These are phyloP conservation scores for Zaprionus ornatus DNA, from an alignment of 1,140 invertebrate genomes.

Conservation along the genomic window DNA sequence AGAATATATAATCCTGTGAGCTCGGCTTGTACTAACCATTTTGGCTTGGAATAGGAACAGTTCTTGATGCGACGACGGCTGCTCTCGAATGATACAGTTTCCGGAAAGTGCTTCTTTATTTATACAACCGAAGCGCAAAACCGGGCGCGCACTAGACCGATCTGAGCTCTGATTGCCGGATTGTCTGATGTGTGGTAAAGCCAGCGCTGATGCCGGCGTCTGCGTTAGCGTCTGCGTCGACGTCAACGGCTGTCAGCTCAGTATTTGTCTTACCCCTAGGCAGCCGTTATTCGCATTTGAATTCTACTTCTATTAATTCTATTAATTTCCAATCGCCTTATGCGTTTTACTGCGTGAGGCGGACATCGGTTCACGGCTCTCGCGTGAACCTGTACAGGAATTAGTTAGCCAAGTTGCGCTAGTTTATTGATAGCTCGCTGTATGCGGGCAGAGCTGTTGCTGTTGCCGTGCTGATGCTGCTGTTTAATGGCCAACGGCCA, in stretches of 20 bases:
- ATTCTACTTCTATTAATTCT: conserved; percentile 66
- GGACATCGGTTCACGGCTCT: conserved; percentile 23
- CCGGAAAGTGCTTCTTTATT: conserved; percentile 78
- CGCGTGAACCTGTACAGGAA: neutral
- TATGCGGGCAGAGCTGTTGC: neutral
- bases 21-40: conserved; percentile 49
- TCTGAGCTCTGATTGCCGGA: conserved; percentile 9
- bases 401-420: neutral
- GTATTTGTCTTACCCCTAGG: conserved; percentile 50
- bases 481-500: conserved; percentile 1
- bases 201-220: conserved; percentile 36
- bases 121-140: conserved; percentile 62
- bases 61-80: conserved; percentile 62
- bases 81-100: conserved; percentile 76
- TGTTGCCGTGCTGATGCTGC: neutral
- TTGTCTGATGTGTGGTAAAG: conserved; percentile 28
- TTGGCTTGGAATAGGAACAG: conserved; percentile 24
- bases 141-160: conserved; percentile 36
- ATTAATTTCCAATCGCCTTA: conserved; percentile 72
- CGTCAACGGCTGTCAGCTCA: conserved; percentile 48
- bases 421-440: neutral
- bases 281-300: conserved; percentile 66
- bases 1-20: neutral
- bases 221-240: conserved; percentile 17
- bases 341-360: conserved; percentile 48